phyloP scores from a whole-genome alignment of 2,113 vertebrate species.

The Vulpes vulpes region DNA sequence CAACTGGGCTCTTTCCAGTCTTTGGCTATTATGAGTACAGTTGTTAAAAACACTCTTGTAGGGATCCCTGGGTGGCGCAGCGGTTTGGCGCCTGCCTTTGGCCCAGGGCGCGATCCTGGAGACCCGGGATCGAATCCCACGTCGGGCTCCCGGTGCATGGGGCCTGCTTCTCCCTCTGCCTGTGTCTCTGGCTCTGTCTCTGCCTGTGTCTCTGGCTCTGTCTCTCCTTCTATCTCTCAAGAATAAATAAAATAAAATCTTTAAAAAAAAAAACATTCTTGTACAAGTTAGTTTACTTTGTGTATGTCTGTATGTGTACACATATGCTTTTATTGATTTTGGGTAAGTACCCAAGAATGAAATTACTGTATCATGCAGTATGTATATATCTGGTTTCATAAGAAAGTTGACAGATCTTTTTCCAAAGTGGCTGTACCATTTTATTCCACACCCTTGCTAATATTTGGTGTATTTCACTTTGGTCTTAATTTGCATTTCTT shows the following conservation, averaged over 20 bases:
- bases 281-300: neutral
- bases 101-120: too few relatives aligned
- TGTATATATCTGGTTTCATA: slow-evolving; percentile 1
- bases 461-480: neutral
- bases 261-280: neutral
- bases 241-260: too few relatives aligned
- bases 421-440: neutral
- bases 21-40: neutral
- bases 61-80: too few relatives aligned
- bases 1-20: neutral
- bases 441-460: neutral
- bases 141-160: too few relatives aligned
- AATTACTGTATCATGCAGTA: neutral
- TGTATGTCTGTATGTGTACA: neutral
- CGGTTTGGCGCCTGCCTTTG: too few relatives aligned
- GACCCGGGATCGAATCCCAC: too few relatives aligned
- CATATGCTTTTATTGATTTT: slow-evolving; percentile 20
- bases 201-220: too few relatives aligned
- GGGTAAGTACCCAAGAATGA: neutral
- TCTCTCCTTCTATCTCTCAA: too few relatives aligned
- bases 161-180: too few relatives aligned
- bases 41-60: neutral
- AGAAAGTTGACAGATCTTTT: neutral
- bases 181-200: too few relatives aligned
- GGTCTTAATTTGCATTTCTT: slow-evolving; percentile 57